A percentile compares a stretch with the other conserved stretches of the same genome.
Conservation (phyloP, 2,113 vertebrate genomes). For the Furnarius figulus region DNA sequence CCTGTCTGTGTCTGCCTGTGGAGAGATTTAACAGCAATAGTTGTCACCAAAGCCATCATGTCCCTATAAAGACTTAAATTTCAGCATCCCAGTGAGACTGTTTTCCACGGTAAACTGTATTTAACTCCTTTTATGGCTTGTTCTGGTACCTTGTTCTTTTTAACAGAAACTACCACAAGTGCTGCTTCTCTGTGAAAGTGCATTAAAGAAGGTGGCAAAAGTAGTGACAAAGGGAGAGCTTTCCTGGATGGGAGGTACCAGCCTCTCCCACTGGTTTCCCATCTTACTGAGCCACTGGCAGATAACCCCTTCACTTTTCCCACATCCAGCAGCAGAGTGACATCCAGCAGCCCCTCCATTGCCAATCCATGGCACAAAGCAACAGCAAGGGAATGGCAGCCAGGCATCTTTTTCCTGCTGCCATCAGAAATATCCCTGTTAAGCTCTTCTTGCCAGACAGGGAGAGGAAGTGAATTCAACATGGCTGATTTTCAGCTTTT, state of each 20-base stretch:
- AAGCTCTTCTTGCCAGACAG: not conserved
- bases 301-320: not conserved
- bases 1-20: not conserved
- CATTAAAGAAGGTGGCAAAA: not conserved
- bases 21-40: not conserved
- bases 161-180: not conserved
- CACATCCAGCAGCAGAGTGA: not conserved
- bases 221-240: not conserved
- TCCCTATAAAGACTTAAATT: not conserved
- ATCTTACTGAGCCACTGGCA: not conserved
- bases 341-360: not conserved
- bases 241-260: not conserved
- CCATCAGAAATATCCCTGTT: not conserved
- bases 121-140: not conserved
- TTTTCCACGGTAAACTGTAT: not conserved
- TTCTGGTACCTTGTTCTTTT: not conserved
- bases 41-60: not conserved
- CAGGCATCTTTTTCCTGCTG: not conserved
- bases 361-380: not conserved
- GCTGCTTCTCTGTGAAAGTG: not conserved
- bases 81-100: not conserved
- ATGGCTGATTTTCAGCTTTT: not conserved
- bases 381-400: not conserved
- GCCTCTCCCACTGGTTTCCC: not conserved
- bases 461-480: not conserved